Conservation (phyloP, 2,113 vertebrate species). For the Cnemophilus loriae region DNA sequence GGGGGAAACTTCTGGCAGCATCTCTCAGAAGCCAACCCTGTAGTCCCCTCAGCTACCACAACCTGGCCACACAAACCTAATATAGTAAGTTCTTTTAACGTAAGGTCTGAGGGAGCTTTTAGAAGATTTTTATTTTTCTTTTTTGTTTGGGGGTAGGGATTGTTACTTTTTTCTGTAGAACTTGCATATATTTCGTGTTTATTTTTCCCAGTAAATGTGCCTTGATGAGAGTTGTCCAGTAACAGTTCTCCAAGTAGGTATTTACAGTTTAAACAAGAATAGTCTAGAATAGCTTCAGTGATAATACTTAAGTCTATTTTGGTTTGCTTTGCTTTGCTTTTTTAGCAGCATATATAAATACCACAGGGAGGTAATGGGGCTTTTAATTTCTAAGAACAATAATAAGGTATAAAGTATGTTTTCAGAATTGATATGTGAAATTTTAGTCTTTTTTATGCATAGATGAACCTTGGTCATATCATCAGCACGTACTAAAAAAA, state of each 20-base stretch:
- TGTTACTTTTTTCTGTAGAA: slow-evolving; percentile 52
- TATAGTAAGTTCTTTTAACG: slow-evolving; percentile 61
- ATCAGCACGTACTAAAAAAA: neutral
- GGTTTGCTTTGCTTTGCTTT: neutral
- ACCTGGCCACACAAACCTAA: neutral
- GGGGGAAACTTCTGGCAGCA: neutral
- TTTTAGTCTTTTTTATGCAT: neutral
- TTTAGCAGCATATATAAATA: neutral
- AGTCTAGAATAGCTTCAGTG: slow-evolving; percentile 52
- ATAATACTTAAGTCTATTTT: slow-evolving; percentile 2
- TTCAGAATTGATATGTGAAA: neutral
- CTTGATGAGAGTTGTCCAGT: slow-evolving; percentile 51
- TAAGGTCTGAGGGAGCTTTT: slow-evolving; percentile 63
- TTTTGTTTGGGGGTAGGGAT: slow-evolving; percentile 37
- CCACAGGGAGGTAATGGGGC: neutral
- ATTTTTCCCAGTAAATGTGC: neutral
- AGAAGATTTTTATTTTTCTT: slow-evolving; percentile 20
- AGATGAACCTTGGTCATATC: neutral
- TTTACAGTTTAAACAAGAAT: slow-evolving; percentile 32
- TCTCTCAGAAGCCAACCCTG: neutral
- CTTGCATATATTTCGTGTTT: slow-evolving; percentile 11
- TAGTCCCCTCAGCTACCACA: neutral
- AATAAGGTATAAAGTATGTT: neutral
- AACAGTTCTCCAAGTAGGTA: neutral
- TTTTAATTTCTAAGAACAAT: neutral